Conservation (phyloP, 1,140 invertebrate species). For the Drosophila lacteicornis region DNA sequence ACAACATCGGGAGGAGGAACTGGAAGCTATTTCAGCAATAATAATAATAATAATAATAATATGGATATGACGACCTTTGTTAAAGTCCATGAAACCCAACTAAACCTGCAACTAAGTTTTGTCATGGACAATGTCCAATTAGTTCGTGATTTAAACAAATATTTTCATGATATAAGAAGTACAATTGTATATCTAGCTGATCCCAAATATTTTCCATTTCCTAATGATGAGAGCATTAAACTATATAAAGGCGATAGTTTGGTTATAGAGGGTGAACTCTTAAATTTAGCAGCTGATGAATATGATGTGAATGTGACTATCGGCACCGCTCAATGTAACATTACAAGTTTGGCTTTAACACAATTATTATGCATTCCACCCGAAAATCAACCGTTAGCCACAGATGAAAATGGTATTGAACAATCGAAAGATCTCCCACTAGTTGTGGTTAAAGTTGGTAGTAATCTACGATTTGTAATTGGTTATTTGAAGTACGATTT, state of each 20-base stretch:
- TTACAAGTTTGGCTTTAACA: slow-evolving; percentile 94
- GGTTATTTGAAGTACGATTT: slow-evolving; percentile 96
- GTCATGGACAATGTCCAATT: slow-evolving; percentile 97
- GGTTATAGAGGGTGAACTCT: slow-evolving; percentile 97
- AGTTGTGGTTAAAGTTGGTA: slow-evolving; percentile 95
- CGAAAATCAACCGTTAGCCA: slow-evolving; percentile 92
- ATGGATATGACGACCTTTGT: slow-evolving; percentile 71
- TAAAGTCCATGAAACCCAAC: slow-evolving; percentile 86
- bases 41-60: slow-evolving; percentile 24
- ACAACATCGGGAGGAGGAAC: slow-evolving; percentile 42
- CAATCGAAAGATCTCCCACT: slow-evolving; percentile 91
- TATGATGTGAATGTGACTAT: slow-evolving; percentile 97
- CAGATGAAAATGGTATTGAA: slow-evolving; percentile 93
- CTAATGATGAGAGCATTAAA: slow-evolving; percentile 90
- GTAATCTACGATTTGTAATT: slow-evolving; percentile 93
- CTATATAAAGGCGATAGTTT: slow-evolving; percentile 97
- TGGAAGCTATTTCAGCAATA: slow-evolving; percentile 37
- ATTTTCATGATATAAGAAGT: slow-evolving; percentile 91
- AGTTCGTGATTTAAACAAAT: slow-evolving; percentile 94
- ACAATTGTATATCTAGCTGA: slow-evolving; percentile 96
- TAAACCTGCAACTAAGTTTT: slow-evolving; percentile 93
- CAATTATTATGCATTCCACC: slow-evolving; percentile 96
- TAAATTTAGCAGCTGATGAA: slow-evolving; percentile 96
- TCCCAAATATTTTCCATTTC: slow-evolving; percentile 95
- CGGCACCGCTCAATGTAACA: slow-evolving; percentile 94